Percentiles rank a stretch among this genome's conserved stretches.
phyloP scores from a whole-genome alignment of 2,888 invertebrate species.

The Sisyra nigra region DNA sequence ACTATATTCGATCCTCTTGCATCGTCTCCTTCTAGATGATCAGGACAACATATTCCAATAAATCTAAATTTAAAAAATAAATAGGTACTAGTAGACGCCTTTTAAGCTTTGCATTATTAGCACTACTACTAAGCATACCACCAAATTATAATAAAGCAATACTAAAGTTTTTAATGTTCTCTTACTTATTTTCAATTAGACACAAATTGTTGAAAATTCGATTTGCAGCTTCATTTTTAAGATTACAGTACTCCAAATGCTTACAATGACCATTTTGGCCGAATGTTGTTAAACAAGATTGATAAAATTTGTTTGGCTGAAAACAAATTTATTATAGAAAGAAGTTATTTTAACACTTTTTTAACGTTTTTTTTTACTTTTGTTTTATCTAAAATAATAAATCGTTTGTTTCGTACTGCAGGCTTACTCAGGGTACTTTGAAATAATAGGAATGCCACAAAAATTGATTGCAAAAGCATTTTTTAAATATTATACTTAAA shows the following conservation, averaged over 20 bases:
- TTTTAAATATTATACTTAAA: neutral
- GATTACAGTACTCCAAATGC: neutral
- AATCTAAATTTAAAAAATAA: no score
- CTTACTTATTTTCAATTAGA: neutral
- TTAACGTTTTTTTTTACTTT: neutral
- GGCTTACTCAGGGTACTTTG: neutral
- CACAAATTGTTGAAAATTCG: neutral
- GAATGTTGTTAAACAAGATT: neutral
- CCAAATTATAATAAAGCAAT: neutral
- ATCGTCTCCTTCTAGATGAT: conserved; percentile 23
- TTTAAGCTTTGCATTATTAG: no score
- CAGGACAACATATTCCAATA: conserved; percentile 62
- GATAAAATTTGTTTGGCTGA: neutral
- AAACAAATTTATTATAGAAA: neutral
- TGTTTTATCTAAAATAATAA: neutral
- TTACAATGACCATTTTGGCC: neutral
- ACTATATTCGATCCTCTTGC: conserved; percentile 3
- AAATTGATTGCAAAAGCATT: no score
- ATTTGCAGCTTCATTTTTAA: neutral
- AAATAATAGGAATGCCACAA: no score
- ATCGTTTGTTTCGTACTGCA: neutral
- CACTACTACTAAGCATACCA: no score
- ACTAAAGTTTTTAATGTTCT: no score
- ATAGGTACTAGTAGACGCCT: no score
- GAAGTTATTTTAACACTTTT: neutral